Base-by-base conservation (phyloP, 2,888 invertebrate species). In the Clepsis dumicolana region DNA sequence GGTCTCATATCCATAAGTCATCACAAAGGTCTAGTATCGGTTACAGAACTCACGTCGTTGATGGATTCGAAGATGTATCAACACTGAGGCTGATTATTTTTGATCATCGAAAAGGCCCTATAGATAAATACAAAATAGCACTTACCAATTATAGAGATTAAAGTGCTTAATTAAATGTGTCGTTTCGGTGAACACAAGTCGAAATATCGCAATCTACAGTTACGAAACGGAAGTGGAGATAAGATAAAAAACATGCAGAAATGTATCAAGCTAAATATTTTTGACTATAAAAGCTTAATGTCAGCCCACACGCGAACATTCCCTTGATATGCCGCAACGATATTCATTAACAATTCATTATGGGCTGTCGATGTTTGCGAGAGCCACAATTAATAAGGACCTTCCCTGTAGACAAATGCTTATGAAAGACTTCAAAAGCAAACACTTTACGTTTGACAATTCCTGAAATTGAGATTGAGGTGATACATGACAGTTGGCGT, bases 221-320 rank as follows among this genome's bases (percentile, higher is more conserved):
- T 65, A 44, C 27, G 24, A 44, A 38, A 41, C 67, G 67, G 61
- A 67, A 63, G 56, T 62, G 32, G 18, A 48, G 27, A 57, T 61
- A 53, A 50, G 21, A 54, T 66, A 29, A 53, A 56, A 66, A 56
- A 48, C 48, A 56, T 62, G 48, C 32, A 62, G 18, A 61, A 61
- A 62, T 27, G n/a, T 27, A 14, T 54, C 24, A 44, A 25, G 32
- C 2, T 41, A 12, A 4, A 2, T 27, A 48, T 48, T 61, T 54
- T 54, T 48, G 27, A 14, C 53, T 35, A 14, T 50, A 53, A 14
- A 65, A 41, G 52, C 48, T 48, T 21, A 48, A 41, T 41, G 41
- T 18, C 29, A 29, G 18, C 60, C 60, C 65, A 54, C 65, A 54
- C 65, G 44, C 29, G 29, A 44, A 29, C 21, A 12, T 32, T 35